Percentiles rank a stretch among this genome's conserved stretches.
These are phyloP conservation scores for Echiichthys vipera DNA, from an alignment of 2,797 vertebrate genomes.

Conservation along the genomic window DNA sequence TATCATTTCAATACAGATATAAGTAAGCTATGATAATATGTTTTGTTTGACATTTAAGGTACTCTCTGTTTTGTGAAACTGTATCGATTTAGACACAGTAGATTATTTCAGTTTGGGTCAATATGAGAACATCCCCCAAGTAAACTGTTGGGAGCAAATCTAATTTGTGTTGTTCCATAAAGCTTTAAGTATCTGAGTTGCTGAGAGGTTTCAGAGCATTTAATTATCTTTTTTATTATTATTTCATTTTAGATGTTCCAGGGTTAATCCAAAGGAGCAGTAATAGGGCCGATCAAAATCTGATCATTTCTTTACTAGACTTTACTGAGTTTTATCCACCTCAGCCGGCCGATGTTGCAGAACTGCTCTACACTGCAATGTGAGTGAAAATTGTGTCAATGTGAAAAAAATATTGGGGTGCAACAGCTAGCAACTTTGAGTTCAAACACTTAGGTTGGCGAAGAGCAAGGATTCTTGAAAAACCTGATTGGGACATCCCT, in stretches of 20 bases:
- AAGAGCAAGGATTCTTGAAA: not conserved
- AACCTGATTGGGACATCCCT: not conserved
- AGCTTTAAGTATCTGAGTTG: not conserved
- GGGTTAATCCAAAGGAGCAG: not conserved
- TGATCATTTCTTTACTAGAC: not conserved
- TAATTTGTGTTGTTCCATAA: slow-evolving; percentile 4
- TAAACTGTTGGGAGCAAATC: not conserved
- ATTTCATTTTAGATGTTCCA: not conserved
- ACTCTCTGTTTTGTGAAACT: slow-evolving; percentile 3
- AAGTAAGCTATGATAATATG: not conserved
- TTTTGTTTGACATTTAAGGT: not conserved
- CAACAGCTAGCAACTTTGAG: not conserved
- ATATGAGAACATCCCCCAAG: not conserved
- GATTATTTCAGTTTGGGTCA: not conserved
- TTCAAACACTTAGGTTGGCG: not conserved
- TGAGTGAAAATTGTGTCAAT: not conserved
- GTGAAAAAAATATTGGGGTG: not conserved
- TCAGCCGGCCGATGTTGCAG: not conserved
- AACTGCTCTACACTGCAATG: not conserved
- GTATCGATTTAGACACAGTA: not conserved
- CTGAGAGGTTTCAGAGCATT: not conserved
- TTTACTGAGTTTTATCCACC: not conserved
- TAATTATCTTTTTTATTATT: not conserved
- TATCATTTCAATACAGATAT: not conserved
- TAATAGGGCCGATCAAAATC: not conserved